These are phyloP conservation scores for Drosophila eugracilis DNA, from an alignment of 1,140 invertebrate species.

Conservation along the genomic window DNA sequence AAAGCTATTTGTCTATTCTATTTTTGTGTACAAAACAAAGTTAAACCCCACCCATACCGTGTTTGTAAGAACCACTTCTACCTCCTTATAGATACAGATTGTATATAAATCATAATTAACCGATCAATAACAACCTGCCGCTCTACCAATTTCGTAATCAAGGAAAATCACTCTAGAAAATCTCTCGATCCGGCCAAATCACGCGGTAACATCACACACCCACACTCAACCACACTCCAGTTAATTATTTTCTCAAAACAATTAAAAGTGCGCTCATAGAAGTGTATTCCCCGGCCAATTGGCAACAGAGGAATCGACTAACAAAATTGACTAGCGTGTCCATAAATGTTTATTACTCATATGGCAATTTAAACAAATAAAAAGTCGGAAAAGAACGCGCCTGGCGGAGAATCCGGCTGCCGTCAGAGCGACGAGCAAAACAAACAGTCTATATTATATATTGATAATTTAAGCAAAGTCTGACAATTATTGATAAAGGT, in stretches of 20 bases:
- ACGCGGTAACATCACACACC: not conserved
- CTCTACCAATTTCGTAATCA: not conserved
- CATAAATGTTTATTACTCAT: constrained; percentile 59
- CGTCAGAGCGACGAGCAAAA: constrained; percentile 39
- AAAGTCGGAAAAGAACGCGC: constrained; percentile 3
- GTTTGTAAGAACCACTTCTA: not conserved
- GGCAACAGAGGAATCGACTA: constrained; percentile 8
- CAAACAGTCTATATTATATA: constrained; percentile 11
- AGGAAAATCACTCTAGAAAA: constrained; percentile 4
- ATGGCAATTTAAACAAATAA: constrained; percentile 47
- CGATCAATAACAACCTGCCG: too few relatives aligned
- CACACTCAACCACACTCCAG: constrained; percentile 6
- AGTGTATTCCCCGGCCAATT: constrained; percentile 22
- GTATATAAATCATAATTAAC: not conserved
- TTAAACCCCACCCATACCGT: not conserved
- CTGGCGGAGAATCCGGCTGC: constrained; percentile 22
- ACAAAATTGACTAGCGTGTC: constrained; percentile 23
- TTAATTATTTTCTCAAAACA: constrained; percentile 18
- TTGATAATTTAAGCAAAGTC: constrained; percentile 31
- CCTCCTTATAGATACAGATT: not conserved
- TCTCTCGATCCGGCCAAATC: not conserved
- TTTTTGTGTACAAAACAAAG: not conserved
- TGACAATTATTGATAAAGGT: constrained; percentile 63
- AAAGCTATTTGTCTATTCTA: too few relatives aligned
- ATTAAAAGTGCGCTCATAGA: constrained; percentile 24